A percentile compares a stretch with the other conserved stretches of the same genome.
These are phyloP conservation scores for Netelia melanura DNA, from an alignment of 2,888 invertebrate genomes.

Conservation along the genomic window DNA sequence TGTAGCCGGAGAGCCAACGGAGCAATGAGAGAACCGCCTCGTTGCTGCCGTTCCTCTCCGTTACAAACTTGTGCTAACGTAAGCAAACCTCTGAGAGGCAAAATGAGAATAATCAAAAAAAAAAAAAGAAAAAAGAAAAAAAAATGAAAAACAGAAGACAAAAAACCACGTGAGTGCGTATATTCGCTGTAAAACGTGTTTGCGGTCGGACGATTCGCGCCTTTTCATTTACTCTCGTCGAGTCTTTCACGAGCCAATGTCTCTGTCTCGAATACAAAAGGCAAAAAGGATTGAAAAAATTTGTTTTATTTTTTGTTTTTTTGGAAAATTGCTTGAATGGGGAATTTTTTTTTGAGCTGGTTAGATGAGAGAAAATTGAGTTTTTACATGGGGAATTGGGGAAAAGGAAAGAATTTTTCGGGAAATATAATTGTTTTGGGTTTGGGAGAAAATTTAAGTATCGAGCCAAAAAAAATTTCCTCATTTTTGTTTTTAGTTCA, in stretches of 20 bases:
- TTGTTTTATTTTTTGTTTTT: no score
- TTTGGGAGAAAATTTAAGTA: no score
- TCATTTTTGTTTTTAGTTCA: no score
- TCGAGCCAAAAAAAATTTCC: no score
- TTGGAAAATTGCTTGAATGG: no score
- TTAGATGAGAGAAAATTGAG: no score
- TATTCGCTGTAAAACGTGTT: constrained; percentile 8
- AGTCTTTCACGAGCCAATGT: background rate
- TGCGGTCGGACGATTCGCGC: background rate
- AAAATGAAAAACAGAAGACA: background rate
- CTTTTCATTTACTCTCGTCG: background rate
- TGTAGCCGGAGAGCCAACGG: background rate
- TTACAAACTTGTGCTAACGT: constrained; percentile 65
- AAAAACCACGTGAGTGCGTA: constrained; percentile 56
- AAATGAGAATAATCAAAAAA: background rate
- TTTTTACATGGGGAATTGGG: no score
- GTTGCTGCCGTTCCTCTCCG: constrained; percentile 38
- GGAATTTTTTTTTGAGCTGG: no score
- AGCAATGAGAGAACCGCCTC: constrained; percentile 5
- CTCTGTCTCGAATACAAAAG: background rate
- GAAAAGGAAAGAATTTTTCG: no score
- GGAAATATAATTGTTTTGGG: no score
- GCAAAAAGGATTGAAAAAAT: no score
- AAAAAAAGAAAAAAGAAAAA: no score
- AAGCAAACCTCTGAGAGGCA: constrained; percentile 34